A percentile compares a stretch with the other conserved stretches of the same genome.
phyloP scores from a whole-genome alignment of 2,113 vertebrate genomes.

The Hippolais icterina region DNA sequence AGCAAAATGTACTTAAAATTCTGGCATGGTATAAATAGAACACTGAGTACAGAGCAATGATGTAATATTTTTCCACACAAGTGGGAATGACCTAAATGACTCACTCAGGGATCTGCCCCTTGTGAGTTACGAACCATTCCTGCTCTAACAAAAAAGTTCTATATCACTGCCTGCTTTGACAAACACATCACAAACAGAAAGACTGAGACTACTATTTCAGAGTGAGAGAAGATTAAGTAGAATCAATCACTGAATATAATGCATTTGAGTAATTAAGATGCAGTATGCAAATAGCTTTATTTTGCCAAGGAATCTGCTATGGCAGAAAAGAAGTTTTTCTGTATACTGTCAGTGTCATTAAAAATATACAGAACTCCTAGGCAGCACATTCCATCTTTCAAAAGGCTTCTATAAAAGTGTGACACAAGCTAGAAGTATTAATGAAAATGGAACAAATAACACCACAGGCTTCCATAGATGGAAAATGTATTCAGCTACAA shows the following conservation, averaged over 20 bases:
- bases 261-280: neutral
- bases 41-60: slow-evolving; percentile 62
- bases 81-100: slow-evolving; percentile 69
- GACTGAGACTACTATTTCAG: neutral
- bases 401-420: neutral
- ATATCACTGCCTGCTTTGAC: slow-evolving; percentile 42
- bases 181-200: neutral
- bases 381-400: neutral
- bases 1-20: slow-evolving; percentile 65
- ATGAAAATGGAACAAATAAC: neutral
- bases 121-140: slow-evolving; percentile 56
- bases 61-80: slow-evolving; percentile 74
- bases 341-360: neutral
- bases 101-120: slow-evolving; percentile 65
- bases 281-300: neutral
- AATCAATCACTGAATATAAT: slow-evolving; percentile 5
- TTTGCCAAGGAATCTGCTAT: neutral
- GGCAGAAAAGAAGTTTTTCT: neutral
- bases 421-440: neutral
- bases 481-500: neutral
- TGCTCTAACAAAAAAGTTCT: slow-evolving; percentile 40
- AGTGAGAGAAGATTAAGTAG: slow-evolving; percentile 13
- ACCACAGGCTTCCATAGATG: neutral
- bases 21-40: slow-evolving; percentile 72
- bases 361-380: neutral